Conservation (phyloP, 2,113 vertebrate species). For the Perca flavescens region DNA sequence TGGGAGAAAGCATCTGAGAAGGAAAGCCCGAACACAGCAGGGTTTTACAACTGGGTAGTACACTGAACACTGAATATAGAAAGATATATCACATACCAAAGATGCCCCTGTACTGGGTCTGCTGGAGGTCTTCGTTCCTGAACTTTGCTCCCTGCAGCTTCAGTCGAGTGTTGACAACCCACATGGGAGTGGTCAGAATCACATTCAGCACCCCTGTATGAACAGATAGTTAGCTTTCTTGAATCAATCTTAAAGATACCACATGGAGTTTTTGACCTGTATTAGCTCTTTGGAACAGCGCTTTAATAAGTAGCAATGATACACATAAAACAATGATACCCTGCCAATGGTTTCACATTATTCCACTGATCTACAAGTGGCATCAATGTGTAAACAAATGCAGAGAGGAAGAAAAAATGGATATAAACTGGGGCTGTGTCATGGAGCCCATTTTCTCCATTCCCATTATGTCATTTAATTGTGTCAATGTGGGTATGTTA, state of each 20-base stretch:
- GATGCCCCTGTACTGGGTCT: slow-evolving; percentile 86
- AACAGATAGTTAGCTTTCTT: slow-evolving; percentile 8
- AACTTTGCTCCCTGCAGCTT: slow-evolving; percentile 89
- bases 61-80: not conserved
- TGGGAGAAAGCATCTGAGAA: slow-evolving; percentile 85
- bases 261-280: not conserved
- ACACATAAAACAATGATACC: not conserved
- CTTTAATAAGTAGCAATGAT: not conserved
- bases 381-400: no score
- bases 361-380: not conserved
- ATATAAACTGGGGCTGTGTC: no score
- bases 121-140: slow-evolving; percentile 84
- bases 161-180: slow-evolving; percentile 88
- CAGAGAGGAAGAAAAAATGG: no score
- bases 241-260: not conserved
- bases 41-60: not conserved
- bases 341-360: not conserved
- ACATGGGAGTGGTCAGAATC: slow-evolving; percentile 87
- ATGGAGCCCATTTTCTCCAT: no score
- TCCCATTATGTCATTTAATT: no score
- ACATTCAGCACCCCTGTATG: slow-evolving; percentile 84
- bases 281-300: not conserved
- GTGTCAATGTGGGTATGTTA: no score
- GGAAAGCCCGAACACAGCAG: not conserved
- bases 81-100: slow-evolving; percentile 75